Percentiles rank a stretch among this genome's conserved stretches.
Conservation (phyloP, 2,888 invertebrate genomes). For the Megastigmus dorsalis region DNA sequence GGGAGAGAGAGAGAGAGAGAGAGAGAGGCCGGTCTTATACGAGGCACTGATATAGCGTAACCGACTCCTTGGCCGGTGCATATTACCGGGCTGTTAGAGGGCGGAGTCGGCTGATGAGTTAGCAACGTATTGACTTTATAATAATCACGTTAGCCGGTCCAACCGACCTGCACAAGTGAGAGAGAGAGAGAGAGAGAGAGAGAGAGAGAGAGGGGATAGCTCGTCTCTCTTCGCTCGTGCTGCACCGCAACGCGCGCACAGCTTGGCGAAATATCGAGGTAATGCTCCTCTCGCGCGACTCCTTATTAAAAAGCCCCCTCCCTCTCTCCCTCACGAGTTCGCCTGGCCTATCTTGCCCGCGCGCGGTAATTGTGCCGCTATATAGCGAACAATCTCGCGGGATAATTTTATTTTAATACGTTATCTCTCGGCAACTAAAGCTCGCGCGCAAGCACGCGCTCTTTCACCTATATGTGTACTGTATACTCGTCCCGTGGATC, state of each 20-base stretch:
- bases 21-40: not conserved
- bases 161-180: too few species aligned
- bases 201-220: too few species aligned
- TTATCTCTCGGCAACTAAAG: constrained; percentile 30
- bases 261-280: constrained; percentile 29
- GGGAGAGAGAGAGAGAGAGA: not conserved
- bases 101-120: constrained; percentile 73
- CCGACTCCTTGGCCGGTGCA: constrained; percentile 41
- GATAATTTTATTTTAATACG: constrained; percentile 50
- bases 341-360: not conserved
- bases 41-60: constrained; percentile 35
- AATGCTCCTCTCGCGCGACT: constrained; percentile 29
- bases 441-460: not conserved
- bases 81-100: constrained; percentile 72
- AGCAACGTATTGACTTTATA: constrained; percentile 75
- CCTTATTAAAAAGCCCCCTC: constrained; percentile 47
- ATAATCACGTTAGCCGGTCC: constrained; percentile 71
- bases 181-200: too few species aligned
- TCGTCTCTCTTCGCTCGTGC: not conserved
- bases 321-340: not conserved
- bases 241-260: not conserved
- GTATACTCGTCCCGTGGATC: too few species aligned
- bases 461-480: not conserved
- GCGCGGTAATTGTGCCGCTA: constrained; percentile 42
- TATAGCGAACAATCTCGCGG: constrained; percentile 40